phyloP scores from a whole-genome alignment of 2,797 vertebrate species.

The Poeciliopsis infans region DNA sequence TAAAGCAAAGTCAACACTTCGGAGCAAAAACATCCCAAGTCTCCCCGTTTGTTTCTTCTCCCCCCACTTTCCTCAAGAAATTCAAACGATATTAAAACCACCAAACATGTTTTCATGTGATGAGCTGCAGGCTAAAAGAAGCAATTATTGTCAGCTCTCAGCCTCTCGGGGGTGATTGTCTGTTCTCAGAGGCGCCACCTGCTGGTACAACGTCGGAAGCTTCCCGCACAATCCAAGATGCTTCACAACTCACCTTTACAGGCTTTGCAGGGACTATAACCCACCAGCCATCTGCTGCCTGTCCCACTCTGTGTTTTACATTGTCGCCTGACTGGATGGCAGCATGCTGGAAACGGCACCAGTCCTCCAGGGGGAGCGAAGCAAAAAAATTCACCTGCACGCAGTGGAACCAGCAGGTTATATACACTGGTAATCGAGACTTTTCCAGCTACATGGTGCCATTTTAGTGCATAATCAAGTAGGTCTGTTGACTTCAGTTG shows the following conservation, averaged over 20 bases:
- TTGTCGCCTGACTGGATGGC: not conserved
- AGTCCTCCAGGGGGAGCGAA: not conserved
- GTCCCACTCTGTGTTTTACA: not conserved
- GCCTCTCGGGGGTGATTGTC: not conserved
- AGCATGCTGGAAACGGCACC: not conserved
- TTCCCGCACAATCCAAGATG: not conserved
- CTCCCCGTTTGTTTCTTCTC: not conserved
- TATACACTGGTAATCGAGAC: not conserved
- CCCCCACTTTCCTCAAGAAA: not conserved
- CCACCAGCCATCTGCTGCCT: not conserved
- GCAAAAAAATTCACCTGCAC: not conserved
- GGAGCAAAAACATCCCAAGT: not conserved
- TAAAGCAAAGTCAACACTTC: not conserved
- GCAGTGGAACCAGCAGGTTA: not conserved
- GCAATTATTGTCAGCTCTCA: not conserved
- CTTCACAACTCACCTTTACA: not conserved
- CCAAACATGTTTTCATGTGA: not conserved
- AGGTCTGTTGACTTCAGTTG: no score
- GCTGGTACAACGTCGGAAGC: constrained; percentile 14
- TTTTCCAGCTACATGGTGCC: no score
- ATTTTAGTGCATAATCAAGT: no score
- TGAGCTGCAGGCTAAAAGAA: no score
- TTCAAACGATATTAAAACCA: not conserved
- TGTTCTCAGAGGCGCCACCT: constrained; percentile 58
- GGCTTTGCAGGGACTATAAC: not conserved